These are phyloP conservation scores for Drosophila lowei DNA, from an alignment of 1,140 invertebrate genomes.

Conservation along the genomic window DNA sequence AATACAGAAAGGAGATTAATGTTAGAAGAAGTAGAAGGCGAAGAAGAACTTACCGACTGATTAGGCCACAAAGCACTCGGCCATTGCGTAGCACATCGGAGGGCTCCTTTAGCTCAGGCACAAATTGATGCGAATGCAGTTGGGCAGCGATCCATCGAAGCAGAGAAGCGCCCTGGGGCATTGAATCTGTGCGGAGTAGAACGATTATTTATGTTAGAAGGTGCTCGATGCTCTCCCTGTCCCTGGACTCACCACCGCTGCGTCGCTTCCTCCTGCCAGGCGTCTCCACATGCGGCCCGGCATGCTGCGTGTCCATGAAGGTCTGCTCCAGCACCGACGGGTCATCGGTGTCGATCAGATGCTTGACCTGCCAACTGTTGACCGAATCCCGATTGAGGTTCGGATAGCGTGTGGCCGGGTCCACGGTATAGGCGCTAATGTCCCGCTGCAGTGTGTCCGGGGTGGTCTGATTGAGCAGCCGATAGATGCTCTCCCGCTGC, in stretches of 20 bases:
- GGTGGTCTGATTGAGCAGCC: slow-evolving; percentile 94
- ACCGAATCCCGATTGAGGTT: slow-evolving; percentile 86
- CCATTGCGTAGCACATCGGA: slow-evolving; percentile 81
- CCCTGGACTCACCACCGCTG: slow-evolving; percentile 66
- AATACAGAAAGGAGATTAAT: slow-evolving; percentile 70
- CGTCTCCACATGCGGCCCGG: slow-evolving; percentile 58
- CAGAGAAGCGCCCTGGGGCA: slow-evolving; percentile 66
- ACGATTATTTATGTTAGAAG: neutral
- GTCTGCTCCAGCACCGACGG: slow-evolving; percentile 85
- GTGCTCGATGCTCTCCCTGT: too few species aligned
- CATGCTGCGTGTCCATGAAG: slow-evolving; percentile 82
- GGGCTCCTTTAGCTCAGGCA: slow-evolving; percentile 66
- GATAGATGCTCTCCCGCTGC: slow-evolving; percentile 97
- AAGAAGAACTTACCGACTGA: slow-evolving; percentile 63
- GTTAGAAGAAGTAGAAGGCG: too few species aligned
- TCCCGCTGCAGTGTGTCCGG: slow-evolving; percentile 97
- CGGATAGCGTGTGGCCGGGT: slow-evolving; percentile 92
- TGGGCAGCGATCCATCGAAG: slow-evolving; percentile 78
- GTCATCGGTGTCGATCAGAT: slow-evolving; percentile 86
- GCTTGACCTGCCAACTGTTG: slow-evolving; percentile 85
- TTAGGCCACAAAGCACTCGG: slow-evolving; percentile 76
- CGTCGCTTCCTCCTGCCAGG: slow-evolving; percentile 74
- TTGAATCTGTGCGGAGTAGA: slow-evolving; percentile 38
- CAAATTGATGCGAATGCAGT: slow-evolving; percentile 66
- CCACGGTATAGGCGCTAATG: slow-evolving; percentile 93